phyloP scores from a whole-genome alignment of 2,113 vertebrate genomes.

The human (Homo sapiens) region GRCh38 chr7:43256001-43256500 shows the following conservation, averaged over 20 bases:
- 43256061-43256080: background rate
- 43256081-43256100: background rate
- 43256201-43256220: background rate
- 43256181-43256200: background rate
- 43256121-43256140: background rate
- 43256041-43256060: background rate
- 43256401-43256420: no score
- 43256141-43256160: conserved; percentile 18
- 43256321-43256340: no score
- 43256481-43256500: no score
- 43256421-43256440: no score
- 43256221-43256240: background rate
- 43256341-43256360: no score
- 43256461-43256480: no score
- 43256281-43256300: background rate
- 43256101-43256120: background rate
- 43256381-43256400: no score
- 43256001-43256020: background rate
- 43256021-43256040: conserved; percentile 18
- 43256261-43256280: background rate
- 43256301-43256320: background rate
- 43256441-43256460: no score
- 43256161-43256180: background rate
- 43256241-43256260: background rate
- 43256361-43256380: no score